Evolutionary conservation across 2,113 vertebrate genomes (phyloP).

Genomic region (Jacana jacana): DNA sequence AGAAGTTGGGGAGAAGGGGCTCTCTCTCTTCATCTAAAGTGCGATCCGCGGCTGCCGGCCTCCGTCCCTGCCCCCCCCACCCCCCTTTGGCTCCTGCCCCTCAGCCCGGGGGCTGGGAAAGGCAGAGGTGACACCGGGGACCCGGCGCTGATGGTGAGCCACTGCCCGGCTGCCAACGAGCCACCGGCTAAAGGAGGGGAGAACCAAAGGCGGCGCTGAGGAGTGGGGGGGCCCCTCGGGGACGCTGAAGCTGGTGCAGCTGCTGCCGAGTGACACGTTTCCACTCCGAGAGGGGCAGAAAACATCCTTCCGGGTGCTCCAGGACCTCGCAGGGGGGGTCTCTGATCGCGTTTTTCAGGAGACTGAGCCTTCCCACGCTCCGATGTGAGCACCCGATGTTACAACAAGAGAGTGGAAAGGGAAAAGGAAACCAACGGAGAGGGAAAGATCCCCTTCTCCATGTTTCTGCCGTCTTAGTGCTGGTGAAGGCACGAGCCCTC

Average conservation of each 20-base stretch:
- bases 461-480: not conserved
- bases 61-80: rapidly evolving
- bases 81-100: rapidly evolving
- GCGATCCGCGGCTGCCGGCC: not conserved
- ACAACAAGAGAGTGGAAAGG: not conserved
- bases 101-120: too few species aligned
- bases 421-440: rapidly evolving
- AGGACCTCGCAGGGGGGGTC: rapidly evolving
- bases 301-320: not conserved
- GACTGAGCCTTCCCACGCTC: rapidly evolving
- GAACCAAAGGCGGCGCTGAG: not conserved
- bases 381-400: rapidly evolving
- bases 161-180: rapidly evolving
- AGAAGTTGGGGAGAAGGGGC: rapidly evolving
- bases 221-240: not conserved
- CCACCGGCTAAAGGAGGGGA: not conserved
- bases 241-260: not conserved
- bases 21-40: not conserved
- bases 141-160: not conserved
- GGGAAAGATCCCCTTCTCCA: rapidly evolving
- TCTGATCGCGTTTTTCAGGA: rapidly evolving
- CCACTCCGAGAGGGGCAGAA: rapidly evolving
- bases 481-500: not conserved
- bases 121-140: not conserved
- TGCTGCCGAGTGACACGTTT: not conserved